phyloP scores from a whole-genome alignment of 2,797 vertebrate genomes.

The Coluber constrictor region DNA sequence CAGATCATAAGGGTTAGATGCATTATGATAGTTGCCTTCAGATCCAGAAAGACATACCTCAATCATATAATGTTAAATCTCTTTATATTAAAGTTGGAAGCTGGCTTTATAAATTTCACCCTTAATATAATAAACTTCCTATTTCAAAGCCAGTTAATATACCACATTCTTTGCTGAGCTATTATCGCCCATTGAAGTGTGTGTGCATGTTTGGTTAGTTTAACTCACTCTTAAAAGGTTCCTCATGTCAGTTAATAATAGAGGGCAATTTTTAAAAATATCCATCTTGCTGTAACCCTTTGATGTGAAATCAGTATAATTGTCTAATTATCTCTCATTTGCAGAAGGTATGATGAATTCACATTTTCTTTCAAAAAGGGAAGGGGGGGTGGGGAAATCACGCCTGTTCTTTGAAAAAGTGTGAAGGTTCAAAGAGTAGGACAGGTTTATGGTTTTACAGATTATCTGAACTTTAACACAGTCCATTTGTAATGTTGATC shows the following conservation, averaged over 20 bases:
- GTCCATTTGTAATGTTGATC: background rate
- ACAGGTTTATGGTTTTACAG: background rate
- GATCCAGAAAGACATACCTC: background rate
- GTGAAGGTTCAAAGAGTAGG: background rate
- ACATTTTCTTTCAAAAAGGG: constrained; percentile 28
- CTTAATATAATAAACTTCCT: constrained; percentile 15
- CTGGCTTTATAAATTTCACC: background rate
- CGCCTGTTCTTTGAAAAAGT: background rate
- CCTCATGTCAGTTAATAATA: constrained; percentile 12
- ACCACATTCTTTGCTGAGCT: background rate
- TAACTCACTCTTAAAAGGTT: background rate
- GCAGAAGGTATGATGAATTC: constrained; percentile 18
- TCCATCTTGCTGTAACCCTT: constrained; percentile 27
- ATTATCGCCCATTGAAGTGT: constrained; percentile 3
- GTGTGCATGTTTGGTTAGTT: constrained; percentile 20
- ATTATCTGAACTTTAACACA: background rate
- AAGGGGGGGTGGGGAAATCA: background rate
- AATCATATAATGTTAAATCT: background rate
- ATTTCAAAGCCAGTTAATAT: constrained; percentile 33
- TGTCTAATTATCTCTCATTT: constrained; percentile 41
- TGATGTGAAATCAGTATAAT: constrained; percentile 11
- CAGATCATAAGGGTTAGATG: background rate
- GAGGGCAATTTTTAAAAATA: constrained; percentile 26
- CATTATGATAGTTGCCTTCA: background rate
- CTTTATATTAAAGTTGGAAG: constrained; percentile 9